Evolutionary conservation across 1,140 invertebrate species (phyloP).

Genomic region (Coboldia fuscipes): DNA sequence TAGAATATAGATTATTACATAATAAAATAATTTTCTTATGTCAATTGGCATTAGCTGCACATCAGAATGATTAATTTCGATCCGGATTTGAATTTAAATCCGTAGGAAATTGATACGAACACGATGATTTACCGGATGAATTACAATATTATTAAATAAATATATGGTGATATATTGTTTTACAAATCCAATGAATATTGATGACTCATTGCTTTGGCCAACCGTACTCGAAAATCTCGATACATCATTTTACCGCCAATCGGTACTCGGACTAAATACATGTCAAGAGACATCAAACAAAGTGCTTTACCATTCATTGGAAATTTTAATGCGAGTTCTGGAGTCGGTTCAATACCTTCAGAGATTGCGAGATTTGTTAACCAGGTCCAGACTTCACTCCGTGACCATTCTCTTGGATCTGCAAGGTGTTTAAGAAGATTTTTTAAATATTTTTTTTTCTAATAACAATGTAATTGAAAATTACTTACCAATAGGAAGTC

Average conservation of each 20-base stretch:
- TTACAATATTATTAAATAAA: too few species aligned
- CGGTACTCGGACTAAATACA: constrained; percentile 48
- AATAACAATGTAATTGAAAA: not conserved
- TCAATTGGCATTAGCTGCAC: too few species aligned
- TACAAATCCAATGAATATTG: too few species aligned
- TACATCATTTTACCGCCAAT: constrained; percentile 42
- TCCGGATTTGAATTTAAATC: too few species aligned
- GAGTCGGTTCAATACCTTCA: constrained; percentile 27
- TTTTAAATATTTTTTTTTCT: not conserved
- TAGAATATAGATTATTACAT: too few species aligned
- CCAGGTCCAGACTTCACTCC: constrained; percentile 42
- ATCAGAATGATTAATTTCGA: too few species aligned
- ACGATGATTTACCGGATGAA: too few species aligned
- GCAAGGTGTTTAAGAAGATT: constrained; percentile 11
- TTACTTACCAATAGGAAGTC: constrained; percentile 1
- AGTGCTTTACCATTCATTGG: constrained; percentile 59
- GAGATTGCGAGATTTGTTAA: constrained; percentile 29
- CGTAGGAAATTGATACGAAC: too few species aligned
- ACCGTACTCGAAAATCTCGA: constrained; percentile 19
- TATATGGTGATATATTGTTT: too few species aligned
- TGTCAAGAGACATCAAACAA: constrained; percentile 48
- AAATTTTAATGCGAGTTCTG: constrained; percentile 32
- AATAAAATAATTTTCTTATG: too few species aligned
- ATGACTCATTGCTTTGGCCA: constrained; percentile 15
- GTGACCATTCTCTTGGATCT: constrained; percentile 47